Percentiles rank a stretch among this genome's conserved stretches.
These are phyloP conservation scores for Stenopsyche tienmushanensis DNA, from an alignment of 1,140 invertebrate species.

Conservation along the genomic window DNA sequence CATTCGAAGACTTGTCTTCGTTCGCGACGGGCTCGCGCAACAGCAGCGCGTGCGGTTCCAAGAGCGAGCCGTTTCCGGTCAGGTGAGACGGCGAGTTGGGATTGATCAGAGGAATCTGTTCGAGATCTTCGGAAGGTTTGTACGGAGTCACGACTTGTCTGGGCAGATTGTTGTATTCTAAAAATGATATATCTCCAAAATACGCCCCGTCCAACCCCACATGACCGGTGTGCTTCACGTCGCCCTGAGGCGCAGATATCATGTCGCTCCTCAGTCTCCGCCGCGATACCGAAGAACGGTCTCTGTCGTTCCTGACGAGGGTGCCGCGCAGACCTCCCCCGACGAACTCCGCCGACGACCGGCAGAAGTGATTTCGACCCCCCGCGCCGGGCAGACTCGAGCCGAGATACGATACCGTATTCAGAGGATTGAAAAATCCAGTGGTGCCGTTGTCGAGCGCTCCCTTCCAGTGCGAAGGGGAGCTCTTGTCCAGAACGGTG, in stretches of 20 bases:
- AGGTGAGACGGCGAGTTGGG: slow-evolving; percentile 58
- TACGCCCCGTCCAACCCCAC: slow-evolving; percentile 95
- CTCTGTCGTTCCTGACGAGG: slow-evolving; percentile 29
- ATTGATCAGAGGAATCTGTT: slow-evolving; percentile 58
- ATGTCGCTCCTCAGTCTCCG: slow-evolving; percentile 79
- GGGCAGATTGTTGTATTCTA: slow-evolving; percentile 77
- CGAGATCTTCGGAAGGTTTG: slow-evolving; percentile 79
- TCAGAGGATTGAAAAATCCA: slow-evolving; percentile 86
- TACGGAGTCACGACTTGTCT: slow-evolving; percentile 86
- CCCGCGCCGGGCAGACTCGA: slow-evolving; percentile 66
- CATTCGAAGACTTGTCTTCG: not conserved
- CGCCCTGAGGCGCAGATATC: slow-evolving; percentile 96
- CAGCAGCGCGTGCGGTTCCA: slow-evolving; percentile 41
- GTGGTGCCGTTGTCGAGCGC: slow-evolving; percentile 81
- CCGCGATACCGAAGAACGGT: slow-evolving; percentile 53
- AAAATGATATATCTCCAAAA: slow-evolving; percentile 92
- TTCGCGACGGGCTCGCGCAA: not conserved
- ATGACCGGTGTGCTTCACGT: slow-evolving; percentile 95
- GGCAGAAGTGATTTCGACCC: slow-evolving; percentile 7
- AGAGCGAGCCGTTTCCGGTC: slow-evolving; percentile 51
- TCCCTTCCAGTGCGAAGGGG: slow-evolving; percentile 77
- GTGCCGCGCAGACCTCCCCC: slow-evolving; percentile 26
- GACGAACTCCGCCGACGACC: not conserved
- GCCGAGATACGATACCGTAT: slow-evolving; percentile 84
- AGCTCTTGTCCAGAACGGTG: slow-evolving; percentile 87